These are phyloP conservation scores for Siphonodentalium dalli DNA, from an alignment of 2,888 invertebrate genomes.

Conservation along the genomic window DNA sequence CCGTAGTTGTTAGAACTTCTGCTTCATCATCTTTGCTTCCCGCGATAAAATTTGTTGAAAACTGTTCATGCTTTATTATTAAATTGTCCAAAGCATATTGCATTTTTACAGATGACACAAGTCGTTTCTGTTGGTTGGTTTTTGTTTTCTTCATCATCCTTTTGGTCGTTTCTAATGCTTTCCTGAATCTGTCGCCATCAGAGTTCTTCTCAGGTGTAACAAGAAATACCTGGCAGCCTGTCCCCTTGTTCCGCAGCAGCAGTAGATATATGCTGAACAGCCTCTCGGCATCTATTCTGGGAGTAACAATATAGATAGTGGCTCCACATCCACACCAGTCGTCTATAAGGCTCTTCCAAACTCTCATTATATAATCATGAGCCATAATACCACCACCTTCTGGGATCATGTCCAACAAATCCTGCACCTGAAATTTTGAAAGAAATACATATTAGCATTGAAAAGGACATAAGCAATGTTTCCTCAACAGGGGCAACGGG, in stretches of 20 bases:
- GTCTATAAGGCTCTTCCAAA: conserved; percentile 56
- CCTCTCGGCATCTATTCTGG: conserved; percentile 57
- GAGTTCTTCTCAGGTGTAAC: conserved; percentile 47
- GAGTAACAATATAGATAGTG: conserved; percentile 53
- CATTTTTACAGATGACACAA: conserved; percentile 55
- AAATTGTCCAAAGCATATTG: conserved; percentile 53
- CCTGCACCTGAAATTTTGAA: conserved; percentile 56
- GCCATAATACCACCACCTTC: conserved; percentile 59
- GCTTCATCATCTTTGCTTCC: conserved; percentile 56
- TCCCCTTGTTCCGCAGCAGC: conserved; percentile 57
- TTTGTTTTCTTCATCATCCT: conserved; percentile 56
- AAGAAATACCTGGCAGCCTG: conserved; percentile 48
- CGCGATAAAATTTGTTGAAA: conserved; percentile 56
- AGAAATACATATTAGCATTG: background rate
- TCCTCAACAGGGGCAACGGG: too few relatives aligned
- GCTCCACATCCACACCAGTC: conserved; percentile 58
- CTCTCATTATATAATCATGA: conserved; percentile 54
- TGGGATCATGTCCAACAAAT: conserved; percentile 54
- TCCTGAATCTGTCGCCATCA: conserved; percentile 49
- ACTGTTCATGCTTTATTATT: conserved; percentile 46
- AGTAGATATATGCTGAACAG: conserved; percentile 51
- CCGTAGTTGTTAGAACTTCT: conserved; percentile 56
- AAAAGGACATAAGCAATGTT: background rate
- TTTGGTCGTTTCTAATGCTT: conserved; percentile 46
- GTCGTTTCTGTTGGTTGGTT: conserved; percentile 44